Evolutionary conservation across 2,888 invertebrate genomes (phyloP), one percentile per base, ranked within the genome.

Genomic region (Salticus scenicus): DNA sequence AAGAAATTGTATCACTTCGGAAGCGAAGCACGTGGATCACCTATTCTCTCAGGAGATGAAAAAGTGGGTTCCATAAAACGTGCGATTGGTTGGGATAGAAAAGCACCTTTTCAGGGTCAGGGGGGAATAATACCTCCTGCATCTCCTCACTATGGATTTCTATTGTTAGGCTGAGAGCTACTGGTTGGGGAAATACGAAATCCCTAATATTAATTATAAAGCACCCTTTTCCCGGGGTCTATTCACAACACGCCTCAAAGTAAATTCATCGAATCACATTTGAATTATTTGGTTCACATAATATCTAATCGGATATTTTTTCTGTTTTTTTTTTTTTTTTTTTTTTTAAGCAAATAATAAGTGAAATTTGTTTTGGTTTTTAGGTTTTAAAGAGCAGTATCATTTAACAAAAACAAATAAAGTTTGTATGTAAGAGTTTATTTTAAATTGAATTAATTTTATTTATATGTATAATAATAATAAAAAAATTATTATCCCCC

Each of bases 41-140:
- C 47, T 47, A 47, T 17, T 17, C 12, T n/a, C n/a, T n/a, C n/a
- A 4, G 4, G 37, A 10, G 37, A 37, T 4, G 10, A 47, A 17
- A 2, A 14, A 17, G 10, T 7, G 47, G 47, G 47, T 7, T 37
- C 37, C 37, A 37, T 7, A 37, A 4, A 47, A 47, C 47, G 12
- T 67, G 33, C 28, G 24, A 80, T 80, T 80, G 80, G 80, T 73
- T 73, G 30, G 42, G 27, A 28, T 30, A n/a, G 24, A 64, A 66
- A 47, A 47, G 12, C 47, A 47, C n/a, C n/a, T 47, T 47, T 47
- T n/a, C 47, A 47, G 47, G 47, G 47, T 2, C n/a, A 47, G 17
- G 47, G 17, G 47, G n/a, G 47, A 24, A 57, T 57, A 17, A 57
- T 57, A 24, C 57, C 20, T 20, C 7, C 57, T 57, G 57, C 57